These are phyloP conservation scores for Catocala fraxini DNA, from an alignment of 2,888 invertebrate genomes.

Conservation along the genomic window DNA sequence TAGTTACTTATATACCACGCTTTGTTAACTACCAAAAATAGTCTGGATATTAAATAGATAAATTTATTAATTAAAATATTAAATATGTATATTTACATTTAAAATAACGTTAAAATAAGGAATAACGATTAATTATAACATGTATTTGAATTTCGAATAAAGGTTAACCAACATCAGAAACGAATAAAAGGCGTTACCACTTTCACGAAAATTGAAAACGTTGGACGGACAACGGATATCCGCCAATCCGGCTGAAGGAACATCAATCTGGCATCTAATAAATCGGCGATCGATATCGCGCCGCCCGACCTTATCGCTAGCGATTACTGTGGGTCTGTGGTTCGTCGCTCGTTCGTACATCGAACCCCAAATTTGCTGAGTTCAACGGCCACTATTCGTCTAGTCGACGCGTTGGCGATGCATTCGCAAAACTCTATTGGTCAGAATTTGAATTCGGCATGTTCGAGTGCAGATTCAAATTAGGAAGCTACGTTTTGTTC, in stretches of 20 bases:
- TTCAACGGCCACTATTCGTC: conserved; percentile 57
- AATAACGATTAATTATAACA: too few relatives aligned
- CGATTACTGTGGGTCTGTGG: conserved; percentile 49
- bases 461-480: conserved; percentile 20
- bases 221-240: conserved; percentile 25
- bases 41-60: too few relatives aligned
- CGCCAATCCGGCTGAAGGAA: conserved; percentile 27
- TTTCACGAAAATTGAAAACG: conserved; percentile 21
- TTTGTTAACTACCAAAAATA: too few relatives aligned
- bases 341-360: conserved; percentile 60
- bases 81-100: too few relatives aligned
- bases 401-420: conserved; percentile 55
- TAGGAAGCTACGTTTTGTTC: background rate
- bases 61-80: too few relatives aligned
- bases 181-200: conserved; percentile 1
- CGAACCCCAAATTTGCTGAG: conserved; percentile 59
- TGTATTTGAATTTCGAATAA: too few relatives aligned
- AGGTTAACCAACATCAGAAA: background rate
- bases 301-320: conserved; percentile 49
- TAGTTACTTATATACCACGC: too few relatives aligned
- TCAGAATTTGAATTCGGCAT: conserved; percentile 29
- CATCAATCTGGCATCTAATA: conserved; percentile 48
- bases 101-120: too few relatives aligned
- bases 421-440: conserved; percentile 48
- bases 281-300: conserved; percentile 57